Base-by-base conservation (phyloP, 2,113 vertebrate species). In the Perognathus longimembris region DNA sequence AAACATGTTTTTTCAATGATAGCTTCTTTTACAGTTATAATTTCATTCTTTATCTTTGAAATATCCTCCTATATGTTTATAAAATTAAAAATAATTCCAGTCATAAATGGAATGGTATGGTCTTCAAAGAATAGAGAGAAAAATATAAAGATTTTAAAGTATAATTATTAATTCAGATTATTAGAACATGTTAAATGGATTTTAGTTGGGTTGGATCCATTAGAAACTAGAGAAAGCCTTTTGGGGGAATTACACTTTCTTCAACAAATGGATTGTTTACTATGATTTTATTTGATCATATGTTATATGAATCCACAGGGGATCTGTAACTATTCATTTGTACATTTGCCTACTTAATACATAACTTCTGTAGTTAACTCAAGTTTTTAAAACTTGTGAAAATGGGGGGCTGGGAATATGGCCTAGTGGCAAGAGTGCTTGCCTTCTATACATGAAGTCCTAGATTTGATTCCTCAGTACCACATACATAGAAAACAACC, bases 1-100 rank as follows among this genome's bases (percentile, higher is more conserved):
- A 97, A 79, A 92, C 83, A 91, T 85, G 45, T 90, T 95, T 97
- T 98, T 95, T 95, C 96, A 89, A 9, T 59, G 32, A 98, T 95
- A 11, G 92, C 93, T 69, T 97, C 97, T 89, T 97, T 95, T 94
- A 98, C 0, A 59, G 90, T 75, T 91, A 92, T 71, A 88, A 98
- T 96, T 97, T 98, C 93, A 0, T 64, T 91, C 96, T 95, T 95
- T 92, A 98, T 73, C 96, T 92, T 42, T 71, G 57, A 71, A 87
- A 98, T 98, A 85, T 98, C 98, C 92, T 98, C 97, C 98, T 98
- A 78, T 30, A 94, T 36, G n/a, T 92, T 93, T 88, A 88, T 57
- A 6, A 75, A 96, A 92, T 89, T 54, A 88, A 84, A 36, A 94
- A 88, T 88, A 71, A 89, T 11, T 79, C 11, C 86, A 76, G 36